A percentile compares a stretch with the other conserved stretches of the same genome.
Conservation (phyloP, 2,888 invertebrate species). For the Beris chalybata region DNA sequence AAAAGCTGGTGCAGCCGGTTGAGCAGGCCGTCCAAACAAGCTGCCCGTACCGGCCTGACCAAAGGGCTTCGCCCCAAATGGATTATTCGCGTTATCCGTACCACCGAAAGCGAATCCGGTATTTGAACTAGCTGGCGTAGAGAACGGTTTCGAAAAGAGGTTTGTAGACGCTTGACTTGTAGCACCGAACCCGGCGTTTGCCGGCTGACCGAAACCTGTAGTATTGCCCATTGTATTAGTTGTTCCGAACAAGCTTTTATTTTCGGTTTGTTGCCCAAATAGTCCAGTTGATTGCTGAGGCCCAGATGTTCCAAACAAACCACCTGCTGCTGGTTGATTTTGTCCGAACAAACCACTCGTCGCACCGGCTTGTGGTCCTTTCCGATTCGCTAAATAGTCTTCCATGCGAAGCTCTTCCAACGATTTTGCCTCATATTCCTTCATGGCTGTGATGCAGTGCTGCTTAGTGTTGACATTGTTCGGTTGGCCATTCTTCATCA, state of each 20-base stretch:
- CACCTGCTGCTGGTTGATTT: slow-evolving; percentile 51
- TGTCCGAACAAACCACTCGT: slow-evolving; percentile 60
- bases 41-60: slow-evolving; percentile 58
- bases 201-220: slow-evolving; percentile 58
- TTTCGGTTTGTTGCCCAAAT: slow-evolving; percentile 63
- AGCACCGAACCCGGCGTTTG: slow-evolving; percentile 58
- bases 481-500: slow-evolving; percentile 83
- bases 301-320: slow-evolving; percentile 59
- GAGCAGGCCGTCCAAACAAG: slow-evolving; percentile 60
- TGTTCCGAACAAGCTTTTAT: slow-evolving; percentile 60
- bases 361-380: slow-evolving; percentile 65
- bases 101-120: slow-evolving; percentile 48
- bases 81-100: slow-evolving; percentile 49
- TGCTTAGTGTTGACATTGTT: slow-evolving; percentile 89
- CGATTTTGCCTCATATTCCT: slow-evolving; percentile 94
- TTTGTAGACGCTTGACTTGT: slow-evolving; percentile 62
- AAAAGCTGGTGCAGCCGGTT: slow-evolving; percentile 60
- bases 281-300: slow-evolving; percentile 54
- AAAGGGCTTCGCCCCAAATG: slow-evolving; percentile 52
- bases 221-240: slow-evolving; percentile 36
- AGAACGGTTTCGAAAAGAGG: slow-evolving; percentile 68
- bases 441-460: slow-evolving; percentile 98
- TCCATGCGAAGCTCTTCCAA: slow-evolving; percentile 92
- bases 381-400: slow-evolving; percentile 88
- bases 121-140: slow-evolving; percentile 58